Conservation (phyloP, 2,797 vertebrate species). For the Sardinella longiceps region DNA sequence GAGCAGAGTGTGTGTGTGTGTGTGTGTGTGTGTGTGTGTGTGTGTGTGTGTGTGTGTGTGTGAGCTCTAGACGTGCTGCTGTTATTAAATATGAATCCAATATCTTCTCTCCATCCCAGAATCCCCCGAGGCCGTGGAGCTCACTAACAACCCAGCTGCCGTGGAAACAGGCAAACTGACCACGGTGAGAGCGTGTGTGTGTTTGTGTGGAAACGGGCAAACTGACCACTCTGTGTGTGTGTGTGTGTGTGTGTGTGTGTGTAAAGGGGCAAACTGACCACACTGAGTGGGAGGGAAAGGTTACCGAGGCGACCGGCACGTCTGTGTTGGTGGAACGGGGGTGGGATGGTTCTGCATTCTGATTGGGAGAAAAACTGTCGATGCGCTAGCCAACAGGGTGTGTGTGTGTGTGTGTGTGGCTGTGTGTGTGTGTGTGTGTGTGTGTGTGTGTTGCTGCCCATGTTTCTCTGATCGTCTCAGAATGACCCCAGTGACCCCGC, state of each 20-base stretch:
- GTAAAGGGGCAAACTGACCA: constrained; percentile 86
- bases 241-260: no score
- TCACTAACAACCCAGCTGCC: constrained; percentile 78
- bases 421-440: background rate
- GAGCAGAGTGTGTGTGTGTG: no score
- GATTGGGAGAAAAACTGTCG: background rate
- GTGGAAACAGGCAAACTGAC: constrained; percentile 88
- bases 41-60: no score
- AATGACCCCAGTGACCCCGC: no score
- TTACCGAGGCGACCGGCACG: background rate
- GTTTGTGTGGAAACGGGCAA: constrained; percentile 91
- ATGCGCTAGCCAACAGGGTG: background rate
- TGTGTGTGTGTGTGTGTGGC: background rate
- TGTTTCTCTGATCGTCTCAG: no score
- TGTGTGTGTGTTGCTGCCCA: background rate
- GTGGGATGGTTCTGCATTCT: background rate
- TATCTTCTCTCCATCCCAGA: constrained; percentile 72
- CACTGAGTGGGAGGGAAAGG: constrained; percentile 74
- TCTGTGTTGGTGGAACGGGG: background rate
- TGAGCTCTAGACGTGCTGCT: no score
- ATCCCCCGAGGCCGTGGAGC: constrained; percentile 80
- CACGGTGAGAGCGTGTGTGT: no score
- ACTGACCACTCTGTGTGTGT: constrained; percentile 87
- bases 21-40: no score
- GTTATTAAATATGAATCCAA: no score